Evolutionary conservation across 1,140 invertebrate genomes (phyloP).

Genomic region (Drosophila seguyi): DNA sequence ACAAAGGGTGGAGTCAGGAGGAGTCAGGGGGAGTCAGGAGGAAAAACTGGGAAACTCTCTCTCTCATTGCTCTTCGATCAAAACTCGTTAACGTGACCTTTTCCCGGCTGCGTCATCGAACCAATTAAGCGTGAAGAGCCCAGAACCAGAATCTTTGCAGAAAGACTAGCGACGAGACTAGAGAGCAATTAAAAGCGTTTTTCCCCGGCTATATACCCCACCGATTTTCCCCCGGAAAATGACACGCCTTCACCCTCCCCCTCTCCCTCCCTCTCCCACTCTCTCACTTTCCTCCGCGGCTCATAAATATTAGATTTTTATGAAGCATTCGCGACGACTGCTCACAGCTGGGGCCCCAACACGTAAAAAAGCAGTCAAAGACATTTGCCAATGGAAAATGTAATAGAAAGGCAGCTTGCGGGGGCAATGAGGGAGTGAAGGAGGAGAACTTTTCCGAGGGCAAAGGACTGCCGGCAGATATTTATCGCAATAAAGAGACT

Average conservation of each 20-base stretch:
- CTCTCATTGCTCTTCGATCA: constrained; percentile 48
- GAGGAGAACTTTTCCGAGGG: constrained; percentile 9
- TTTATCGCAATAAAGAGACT: constrained; percentile 24
- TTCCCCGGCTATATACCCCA: not conserved
- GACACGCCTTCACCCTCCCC: not conserved
- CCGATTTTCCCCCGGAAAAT: constrained; percentile 3
- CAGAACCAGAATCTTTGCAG: constrained; percentile 20
- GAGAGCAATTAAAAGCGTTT: constrained; percentile 70
- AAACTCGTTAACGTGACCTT: constrained; percentile 73
- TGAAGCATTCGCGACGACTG: constrained; percentile 49
- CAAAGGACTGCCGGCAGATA: constrained; percentile 28
- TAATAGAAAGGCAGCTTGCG: too few relatives aligned
- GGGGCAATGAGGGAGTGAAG: not conserved
- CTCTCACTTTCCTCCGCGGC: constrained; percentile 1
- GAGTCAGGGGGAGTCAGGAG: too few relatives aligned
- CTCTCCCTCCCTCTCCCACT: too few relatives aligned
- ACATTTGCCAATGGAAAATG: constrained; percentile 18
- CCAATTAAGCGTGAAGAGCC: constrained; percentile 69
- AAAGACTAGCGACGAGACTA: constrained; percentile 44
- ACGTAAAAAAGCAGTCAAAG: constrained; percentile 46
- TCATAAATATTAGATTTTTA: constrained; percentile 74
- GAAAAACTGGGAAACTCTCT: not conserved
- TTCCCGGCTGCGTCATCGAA: constrained; percentile 51
- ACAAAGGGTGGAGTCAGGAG: not conserved
- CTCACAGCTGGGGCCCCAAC: constrained; percentile 45